phyloP scores from a whole-genome alignment of 2,797 vertebrate species.

The Helicolenus hilgendorfi region DNA sequence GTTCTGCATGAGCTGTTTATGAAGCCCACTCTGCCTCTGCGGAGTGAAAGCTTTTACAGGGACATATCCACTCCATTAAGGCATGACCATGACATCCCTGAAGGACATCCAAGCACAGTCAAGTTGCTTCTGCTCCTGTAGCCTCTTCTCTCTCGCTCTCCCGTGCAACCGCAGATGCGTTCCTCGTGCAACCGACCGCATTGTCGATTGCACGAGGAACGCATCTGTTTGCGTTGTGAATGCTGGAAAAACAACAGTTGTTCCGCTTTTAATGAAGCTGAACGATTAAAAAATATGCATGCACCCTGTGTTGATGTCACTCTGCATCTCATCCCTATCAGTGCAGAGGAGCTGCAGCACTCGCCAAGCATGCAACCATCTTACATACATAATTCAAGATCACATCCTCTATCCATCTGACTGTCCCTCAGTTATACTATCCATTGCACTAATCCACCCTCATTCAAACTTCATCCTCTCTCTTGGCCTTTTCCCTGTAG shows the following conservation, averaged over 20 bases:
- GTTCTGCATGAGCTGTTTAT: conserved; percentile 77
- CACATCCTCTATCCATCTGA: conserved; percentile 57
- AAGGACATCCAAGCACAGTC: conserved; percentile 75
- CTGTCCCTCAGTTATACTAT: conserved; percentile 59
- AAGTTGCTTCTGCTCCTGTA: conserved; percentile 34
- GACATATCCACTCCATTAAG: conserved; percentile 84
- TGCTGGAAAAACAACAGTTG: background rate
- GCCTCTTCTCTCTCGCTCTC: conserved; percentile 9
- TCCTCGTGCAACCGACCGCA: too few relatives aligned
- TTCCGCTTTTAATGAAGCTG: conserved; percentile 14
- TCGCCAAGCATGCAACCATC: conserved; percentile 49
- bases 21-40: conserved; percentile 69
- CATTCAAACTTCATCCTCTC: conserved; percentile 71
- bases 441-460: conserved; percentile 63
- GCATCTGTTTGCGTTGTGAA: background rate
- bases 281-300: conserved; percentile 37
- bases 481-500: conserved; percentile 70
- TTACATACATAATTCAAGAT: conserved; percentile 74
- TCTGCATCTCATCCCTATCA: conserved; percentile 37
- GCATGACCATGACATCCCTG: conserved; percentile 74
- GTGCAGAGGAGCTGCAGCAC: conserved; percentile 28
- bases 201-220: background rate
- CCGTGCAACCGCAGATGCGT: background rate
- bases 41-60: conserved; percentile 85
- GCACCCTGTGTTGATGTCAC: conserved; percentile 15